Evolutionary conservation across 92 coral and sea anemone species (phyloP).

Genomic region (Siderastrea radians): DNA sequence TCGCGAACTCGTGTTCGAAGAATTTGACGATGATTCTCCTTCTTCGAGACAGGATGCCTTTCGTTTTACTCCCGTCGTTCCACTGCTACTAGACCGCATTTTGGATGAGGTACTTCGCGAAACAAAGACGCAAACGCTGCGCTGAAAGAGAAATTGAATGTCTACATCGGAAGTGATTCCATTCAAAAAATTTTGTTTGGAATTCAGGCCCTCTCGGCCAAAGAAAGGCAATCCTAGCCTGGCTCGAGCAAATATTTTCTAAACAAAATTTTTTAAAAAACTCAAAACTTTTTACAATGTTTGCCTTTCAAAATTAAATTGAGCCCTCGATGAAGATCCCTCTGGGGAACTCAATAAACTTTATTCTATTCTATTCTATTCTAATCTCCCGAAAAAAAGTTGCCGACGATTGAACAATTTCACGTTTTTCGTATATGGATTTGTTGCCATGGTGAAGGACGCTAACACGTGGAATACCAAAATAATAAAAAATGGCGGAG

Average conservation of each 20-base stretch:
- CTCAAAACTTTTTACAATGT: background rate
- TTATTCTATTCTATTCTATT: no score
- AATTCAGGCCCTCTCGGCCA: slow-evolving; percentile 23
- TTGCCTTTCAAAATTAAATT: no score
- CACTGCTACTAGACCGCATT: slow-evolving; percentile 85
- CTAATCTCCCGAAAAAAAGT: no score
- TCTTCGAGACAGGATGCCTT: slow-evolving; percentile 79
- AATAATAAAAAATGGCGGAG: slow-evolving; percentile 40
- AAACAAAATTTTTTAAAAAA: no score
- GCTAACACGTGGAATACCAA: slow-evolving; percentile 46
- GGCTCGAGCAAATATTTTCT: background rate
- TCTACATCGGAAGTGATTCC: slow-evolving; percentile 35
- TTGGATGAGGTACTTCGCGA: background rate
- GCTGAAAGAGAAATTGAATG: background rate
- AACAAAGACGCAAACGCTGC: background rate
- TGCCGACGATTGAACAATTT: background rate
- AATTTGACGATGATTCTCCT: slow-evolving; percentile 66
- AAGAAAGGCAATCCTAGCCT: background rate
- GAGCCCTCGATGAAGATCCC: no score
- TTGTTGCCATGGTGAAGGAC: slow-evolving; percentile 60
- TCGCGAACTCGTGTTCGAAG: slow-evolving; percentile 66
- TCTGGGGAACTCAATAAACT: no score
- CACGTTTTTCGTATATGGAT: background rate
- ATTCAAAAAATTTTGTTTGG: slow-evolving; percentile 12
- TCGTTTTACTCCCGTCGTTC: slow-evolving; percentile 78